phyloP scores from a whole-genome alignment of 2,113 vertebrate genomes.

The Leptobrachium leishanense region DNA sequence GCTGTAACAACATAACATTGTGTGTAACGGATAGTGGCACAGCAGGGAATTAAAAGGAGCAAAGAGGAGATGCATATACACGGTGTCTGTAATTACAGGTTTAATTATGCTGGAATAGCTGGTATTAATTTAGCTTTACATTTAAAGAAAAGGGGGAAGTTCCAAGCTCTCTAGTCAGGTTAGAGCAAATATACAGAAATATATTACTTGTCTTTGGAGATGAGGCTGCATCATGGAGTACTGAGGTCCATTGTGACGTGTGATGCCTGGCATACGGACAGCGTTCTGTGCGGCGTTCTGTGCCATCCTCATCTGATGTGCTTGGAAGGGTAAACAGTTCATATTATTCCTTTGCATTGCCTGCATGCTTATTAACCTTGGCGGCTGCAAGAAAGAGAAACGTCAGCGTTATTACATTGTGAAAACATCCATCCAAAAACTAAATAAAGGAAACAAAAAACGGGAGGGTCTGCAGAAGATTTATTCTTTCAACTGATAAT shows the following conservation, averaged over 20 bases:
- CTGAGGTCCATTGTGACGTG: slow-evolving; percentile 88
- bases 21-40: too few relatives aligned
- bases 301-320: slow-evolving; percentile 92
- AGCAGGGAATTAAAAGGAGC: too few relatives aligned
- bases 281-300: slow-evolving; percentile 81
- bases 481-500: too few relatives aligned
- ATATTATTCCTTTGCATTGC: slow-evolving; percentile 88
- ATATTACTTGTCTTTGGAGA: slow-evolving; percentile 92
- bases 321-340: slow-evolving; percentile 89
- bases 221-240: slow-evolving; percentile 97
- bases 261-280: slow-evolving; percentile 82
- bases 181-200: too few relatives aligned
- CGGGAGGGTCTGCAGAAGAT: too few relatives aligned
- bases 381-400: slow-evolving; percentile 78
- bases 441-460: not conserved
- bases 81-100: too few relatives aligned
- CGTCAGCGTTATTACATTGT: not conserved
- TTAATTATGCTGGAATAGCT: too few relatives aligned
- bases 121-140: too few relatives aligned
- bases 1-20: too few relatives aligned
- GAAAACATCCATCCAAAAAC: not conserved
- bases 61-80: too few relatives aligned
- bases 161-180: too few relatives aligned
- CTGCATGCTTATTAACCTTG: slow-evolving; percentile 97
- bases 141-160: too few relatives aligned